Conservation (phyloP, 2,113 vertebrate genomes). For the Chaenocephalus aceratus region DNA sequence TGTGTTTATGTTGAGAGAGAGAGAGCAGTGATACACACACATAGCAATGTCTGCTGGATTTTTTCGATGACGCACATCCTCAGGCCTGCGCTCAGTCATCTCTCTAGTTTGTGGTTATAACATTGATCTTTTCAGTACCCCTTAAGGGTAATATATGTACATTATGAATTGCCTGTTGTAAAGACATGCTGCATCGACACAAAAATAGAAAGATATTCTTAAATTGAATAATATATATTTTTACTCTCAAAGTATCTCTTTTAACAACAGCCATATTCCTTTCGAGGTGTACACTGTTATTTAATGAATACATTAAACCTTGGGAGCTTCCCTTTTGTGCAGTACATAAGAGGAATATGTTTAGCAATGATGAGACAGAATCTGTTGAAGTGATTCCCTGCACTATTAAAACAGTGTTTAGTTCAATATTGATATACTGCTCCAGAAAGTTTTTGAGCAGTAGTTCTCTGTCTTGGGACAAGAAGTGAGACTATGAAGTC, state of each 20-base stretch:
- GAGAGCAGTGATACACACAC: constrained; percentile 15
- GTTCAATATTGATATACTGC: constrained; percentile 28
- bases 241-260: neutral
- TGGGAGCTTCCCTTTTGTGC: neutral
- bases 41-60: constrained; percentile 31
- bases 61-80: constrained; percentile 68
- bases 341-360: neutral
- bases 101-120: constrained; percentile 50
- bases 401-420: constrained; percentile 19
- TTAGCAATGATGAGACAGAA: neutral
- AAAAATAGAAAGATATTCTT: neutral
- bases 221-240: neutral
- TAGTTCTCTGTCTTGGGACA: constrained; percentile 57
- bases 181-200: neutral
- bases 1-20: neutral
- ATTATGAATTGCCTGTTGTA: neutral
- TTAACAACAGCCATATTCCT: neutral
- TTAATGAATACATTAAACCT: constrained; percentile 2
- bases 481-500: constrained; percentile 43
- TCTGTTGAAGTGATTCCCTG: constrained; percentile 24
- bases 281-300: neutral
- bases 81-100: constrained; percentile 41
- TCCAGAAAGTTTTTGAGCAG: constrained; percentile 31
- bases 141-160: neutral
- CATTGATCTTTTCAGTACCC: neutral